Base-by-base conservation (phyloP, 1,140 invertebrate genomes). In the Anthonomus grandis region DNA sequence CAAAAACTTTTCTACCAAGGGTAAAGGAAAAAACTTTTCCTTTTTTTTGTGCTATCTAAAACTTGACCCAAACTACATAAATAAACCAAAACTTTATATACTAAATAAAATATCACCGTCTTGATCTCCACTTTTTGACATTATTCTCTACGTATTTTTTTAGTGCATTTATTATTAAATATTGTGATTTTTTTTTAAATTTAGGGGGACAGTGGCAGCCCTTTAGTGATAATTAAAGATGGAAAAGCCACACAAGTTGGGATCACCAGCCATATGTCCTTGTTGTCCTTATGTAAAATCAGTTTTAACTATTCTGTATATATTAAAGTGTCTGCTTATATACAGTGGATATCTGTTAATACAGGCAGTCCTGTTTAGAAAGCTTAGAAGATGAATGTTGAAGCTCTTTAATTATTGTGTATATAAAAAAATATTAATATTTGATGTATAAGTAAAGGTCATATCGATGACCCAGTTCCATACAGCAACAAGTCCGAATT, bases 161-260 rank as follows among this genome's bases (percentile, higher is more conserved):
- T 13, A 13, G 31, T 10, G 10, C 31, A 31, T 25, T 24, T 52
- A 37, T 51, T 1, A 13, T 50, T 50, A 46, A 50, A 18, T n/a
- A 23, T 17, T 54, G 4, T 58, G 9, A 5, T 13, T 13, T 13
- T 27, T 47, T 12, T 18, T 45, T 45, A n/a, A 25, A 24, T 67
- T 36, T 34, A 72, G 70, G 70, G 70, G 6, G 70, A 72, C 38
- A 72, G 70, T 53, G 70, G 70, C 8, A 69, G 70, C 21, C 69
- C 70, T 18, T 44, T 72, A 24, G 63, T 64, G 15, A 60, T 70
- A 3, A 42, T 49, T 39, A 59, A 53, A 41, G 68, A 70, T 37
- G 59, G 63, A 17, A 62, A 53, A 38, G 58, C 53, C 25, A 34
- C 64, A 17, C 70, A 72, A 66, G 59, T 72, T 31, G 70, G 70